A percentile compares a stretch with the other conserved stretches of the same genome.
phyloP scores from a whole-genome alignment of 2,797 vertebrate species.

The Schizopygopsis malacanthus region DNA sequence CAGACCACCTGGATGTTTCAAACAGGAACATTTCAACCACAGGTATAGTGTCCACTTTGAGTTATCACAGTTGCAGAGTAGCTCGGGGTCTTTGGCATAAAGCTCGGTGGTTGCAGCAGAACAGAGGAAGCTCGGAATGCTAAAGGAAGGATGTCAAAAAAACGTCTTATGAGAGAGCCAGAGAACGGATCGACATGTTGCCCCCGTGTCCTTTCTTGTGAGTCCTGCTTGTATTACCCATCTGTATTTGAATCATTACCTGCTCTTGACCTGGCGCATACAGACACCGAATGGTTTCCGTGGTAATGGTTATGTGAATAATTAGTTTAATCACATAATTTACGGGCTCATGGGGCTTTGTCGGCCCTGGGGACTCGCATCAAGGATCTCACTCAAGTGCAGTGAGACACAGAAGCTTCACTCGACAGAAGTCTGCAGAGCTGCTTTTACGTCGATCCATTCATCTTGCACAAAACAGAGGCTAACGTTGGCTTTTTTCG shows the following conservation, averaged over 20 bases:
- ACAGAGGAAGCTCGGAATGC: neutral
- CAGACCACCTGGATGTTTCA: conserved; percentile 50
- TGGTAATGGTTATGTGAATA: conserved; percentile 73
- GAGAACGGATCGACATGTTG: conserved; percentile 7
- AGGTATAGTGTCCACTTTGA: conserved; percentile 50
- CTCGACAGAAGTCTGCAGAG: conserved; percentile 57
- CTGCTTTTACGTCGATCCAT: conserved; percentile 66
- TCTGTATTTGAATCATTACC: conserved; percentile 59
- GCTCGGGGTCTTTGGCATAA: conserved; percentile 29
- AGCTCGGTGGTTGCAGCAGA: neutral
- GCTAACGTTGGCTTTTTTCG: conserved; percentile 55
- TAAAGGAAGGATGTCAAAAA: conserved; percentile 23
- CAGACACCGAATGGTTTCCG: conserved; percentile 62
- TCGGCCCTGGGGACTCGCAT: conserved; percentile 67
- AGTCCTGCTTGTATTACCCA: conserved; percentile 37
- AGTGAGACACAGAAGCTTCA: conserved; percentile 55
- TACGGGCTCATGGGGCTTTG: conserved; percentile 65
- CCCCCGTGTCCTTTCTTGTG: neutral
- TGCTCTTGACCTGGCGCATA: conserved; percentile 56
- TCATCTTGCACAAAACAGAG: conserved; percentile 70
- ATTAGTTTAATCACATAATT: conserved; percentile 76
- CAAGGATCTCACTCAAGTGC: conserved; percentile 63
- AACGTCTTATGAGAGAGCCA: neutral
- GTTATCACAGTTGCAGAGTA: conserved; percentile 42
- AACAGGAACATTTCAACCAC: conserved; percentile 52